Evolutionary conservation across 2,888 invertebrate species (phyloP), one percentile per base, ranked within the genome.

Genomic region (Euphydryas editha): DNA sequence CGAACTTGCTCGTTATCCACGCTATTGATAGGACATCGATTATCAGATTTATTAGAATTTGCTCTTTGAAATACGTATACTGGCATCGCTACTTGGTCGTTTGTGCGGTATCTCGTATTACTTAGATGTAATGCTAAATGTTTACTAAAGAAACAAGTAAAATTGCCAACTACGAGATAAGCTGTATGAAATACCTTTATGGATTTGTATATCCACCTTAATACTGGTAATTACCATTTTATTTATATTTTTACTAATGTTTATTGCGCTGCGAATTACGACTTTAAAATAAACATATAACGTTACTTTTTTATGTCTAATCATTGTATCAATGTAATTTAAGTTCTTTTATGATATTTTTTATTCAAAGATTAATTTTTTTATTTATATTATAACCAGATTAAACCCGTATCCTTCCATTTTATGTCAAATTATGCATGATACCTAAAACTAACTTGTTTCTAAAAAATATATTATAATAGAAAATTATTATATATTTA

Each of bases 1-100:
- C 72, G 66, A 71, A 64, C 69, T 70, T 68, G 72, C 72, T 62
- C 51, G 70, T 68, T 70, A 68, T 65, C 65, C 60, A 13, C 36
- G 67, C 64, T 62, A 59, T 67, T 65, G 69, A 71, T 72, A 69
- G 59, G 36, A 30, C 64, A 44, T 39, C 62, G 60, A 68, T 70
- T 65, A 60, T 68, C 44, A 21, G 62, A 68, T 70, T 70, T 68
- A 70, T 59, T 56, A 55, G 59, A 65, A 70, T 70, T 65, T 62
- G 18, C 65, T 24, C 62, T 30, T 57, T 68, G 70, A 70, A 65
- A 70, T 70, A 70, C 62, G 67, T 60, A 68, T 65, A 70, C 68
- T 62, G 60, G 59, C 62, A 42, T 37, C n/a, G 59, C 62, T 59
- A 63, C 62, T 62, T 59, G 49, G 56, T 59, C 67, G 59, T 47